A percentile compares a stretch with the other conserved stretches of the same genome.
Conservation (phyloP, 2,113 vertebrate genomes). For the Nannospalax galili region DNA sequence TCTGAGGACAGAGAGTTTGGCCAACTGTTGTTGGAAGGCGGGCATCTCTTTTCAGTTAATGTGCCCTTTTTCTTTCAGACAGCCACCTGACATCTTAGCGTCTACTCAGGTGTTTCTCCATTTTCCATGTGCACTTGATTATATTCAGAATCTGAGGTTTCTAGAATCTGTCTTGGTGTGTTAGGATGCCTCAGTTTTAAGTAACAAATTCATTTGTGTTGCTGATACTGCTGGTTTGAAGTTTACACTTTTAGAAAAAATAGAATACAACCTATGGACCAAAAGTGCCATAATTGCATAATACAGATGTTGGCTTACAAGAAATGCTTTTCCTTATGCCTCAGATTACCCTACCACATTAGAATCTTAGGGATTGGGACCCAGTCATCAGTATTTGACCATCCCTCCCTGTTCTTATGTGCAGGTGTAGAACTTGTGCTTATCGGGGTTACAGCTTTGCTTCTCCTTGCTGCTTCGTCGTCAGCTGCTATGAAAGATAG, state of each 20-base stretch:
- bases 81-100: neutral
- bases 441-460: neutral
- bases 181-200: neutral
- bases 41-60: neutral
- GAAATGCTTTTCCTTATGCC: neutral
- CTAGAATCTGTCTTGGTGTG: neutral
- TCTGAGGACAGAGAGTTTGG: neutral
- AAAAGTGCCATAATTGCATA: neutral
- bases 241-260: neutral
- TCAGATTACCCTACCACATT: neutral
- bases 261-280: neutral
- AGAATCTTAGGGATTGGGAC: neutral
- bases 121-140: neutral
- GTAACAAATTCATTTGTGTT: neutral
- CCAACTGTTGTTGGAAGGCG: neutral
- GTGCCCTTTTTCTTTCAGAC: neutral
- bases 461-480: neutral
- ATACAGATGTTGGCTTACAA: neutral
- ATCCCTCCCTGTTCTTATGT: neutral
- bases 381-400: neutral
- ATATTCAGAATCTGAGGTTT: neutral
- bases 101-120: neutral
- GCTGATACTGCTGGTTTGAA: neutral
- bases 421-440: neutral
- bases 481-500: neutral